Evolutionary conservation across 2,888 invertebrate genomes (phyloP).

Genomic region (Lochmaea capreae): DNA sequence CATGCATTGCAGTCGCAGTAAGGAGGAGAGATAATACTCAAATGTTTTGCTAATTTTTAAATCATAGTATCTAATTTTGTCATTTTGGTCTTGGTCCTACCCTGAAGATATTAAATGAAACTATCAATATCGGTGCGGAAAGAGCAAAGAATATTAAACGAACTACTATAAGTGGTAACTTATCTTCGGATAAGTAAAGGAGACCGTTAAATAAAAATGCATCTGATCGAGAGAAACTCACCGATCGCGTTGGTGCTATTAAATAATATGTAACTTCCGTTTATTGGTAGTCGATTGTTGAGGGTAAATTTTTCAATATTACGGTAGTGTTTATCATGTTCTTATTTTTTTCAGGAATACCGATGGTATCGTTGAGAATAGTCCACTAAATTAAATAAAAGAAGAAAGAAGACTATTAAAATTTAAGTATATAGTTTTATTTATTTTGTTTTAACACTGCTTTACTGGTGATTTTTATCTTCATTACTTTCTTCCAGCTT

Average conservation of each 20-base stretch:
- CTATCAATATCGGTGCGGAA: constrained; percentile 47
- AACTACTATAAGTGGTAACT: constrained; percentile 19
- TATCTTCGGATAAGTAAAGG: constrained; percentile 23
- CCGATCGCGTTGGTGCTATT: not conserved
- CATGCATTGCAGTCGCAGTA: not conserved
- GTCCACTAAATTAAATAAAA: too few species aligned
- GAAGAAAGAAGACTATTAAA: too few species aligned
- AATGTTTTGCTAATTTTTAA: not conserved
- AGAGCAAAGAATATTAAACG: constrained; percentile 31
- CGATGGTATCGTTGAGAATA: too few species aligned
- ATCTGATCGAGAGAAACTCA: not conserved
- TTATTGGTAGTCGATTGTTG: not conserved
- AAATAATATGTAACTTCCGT: not conserved
- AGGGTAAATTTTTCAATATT: too few species aligned
- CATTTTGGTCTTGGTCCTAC: not conserved
- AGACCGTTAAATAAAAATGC: constrained; percentile 25
- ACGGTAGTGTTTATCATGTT: too few species aligned
- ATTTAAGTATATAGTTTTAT: too few species aligned
- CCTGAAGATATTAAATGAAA: constrained; percentile 35
- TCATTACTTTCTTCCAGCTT: too few species aligned
- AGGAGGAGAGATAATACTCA: not conserved
- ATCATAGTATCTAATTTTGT: not conserved
- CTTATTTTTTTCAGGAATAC: too few species aligned
- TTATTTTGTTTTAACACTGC: too few species aligned
- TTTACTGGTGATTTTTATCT: too few species aligned